Conservation (phyloP, 2,113 vertebrate genomes). For the Phasianus colchicus region DNA sequence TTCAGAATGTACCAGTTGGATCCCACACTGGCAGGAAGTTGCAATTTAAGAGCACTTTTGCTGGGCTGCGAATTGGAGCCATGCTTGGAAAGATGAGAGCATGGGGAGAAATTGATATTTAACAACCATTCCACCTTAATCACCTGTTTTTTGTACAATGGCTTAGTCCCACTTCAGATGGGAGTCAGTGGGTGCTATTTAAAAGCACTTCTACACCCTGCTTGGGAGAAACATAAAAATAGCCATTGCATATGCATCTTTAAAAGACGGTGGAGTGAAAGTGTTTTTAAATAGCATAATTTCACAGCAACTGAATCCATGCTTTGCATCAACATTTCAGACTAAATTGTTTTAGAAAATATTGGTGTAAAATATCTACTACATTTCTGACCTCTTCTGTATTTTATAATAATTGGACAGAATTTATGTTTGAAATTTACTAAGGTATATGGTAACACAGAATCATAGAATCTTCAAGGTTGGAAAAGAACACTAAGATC, state of each 20-base stretch:
- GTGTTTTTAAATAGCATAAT: background rate
- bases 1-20: background rate
- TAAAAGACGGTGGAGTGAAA: background rate
- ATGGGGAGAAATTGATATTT: background rate
- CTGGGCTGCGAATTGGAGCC: background rate
- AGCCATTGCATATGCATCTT: background rate
- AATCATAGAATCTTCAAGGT: too few relatives aligned
- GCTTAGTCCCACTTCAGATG: rapidly evolving
- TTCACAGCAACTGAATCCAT: background rate
- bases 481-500: too few relatives aligned
- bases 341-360: background rate
- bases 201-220: background rate
- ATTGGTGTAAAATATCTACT: background rate
- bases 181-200: background rate
- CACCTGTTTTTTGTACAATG: background rate
- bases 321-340: background rate
- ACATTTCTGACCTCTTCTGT: background rate
- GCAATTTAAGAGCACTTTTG: background rate
- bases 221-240: background rate
- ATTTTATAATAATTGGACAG: background rate
- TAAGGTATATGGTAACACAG: too few relatives aligned
- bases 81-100: background rate
- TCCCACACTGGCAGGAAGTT: background rate
- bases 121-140: background rate
- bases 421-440: background rate